Evolutionary conservation across 2,113 vertebrate genomes (phyloP).

Genomic region (Carassius carassius): DNA sequence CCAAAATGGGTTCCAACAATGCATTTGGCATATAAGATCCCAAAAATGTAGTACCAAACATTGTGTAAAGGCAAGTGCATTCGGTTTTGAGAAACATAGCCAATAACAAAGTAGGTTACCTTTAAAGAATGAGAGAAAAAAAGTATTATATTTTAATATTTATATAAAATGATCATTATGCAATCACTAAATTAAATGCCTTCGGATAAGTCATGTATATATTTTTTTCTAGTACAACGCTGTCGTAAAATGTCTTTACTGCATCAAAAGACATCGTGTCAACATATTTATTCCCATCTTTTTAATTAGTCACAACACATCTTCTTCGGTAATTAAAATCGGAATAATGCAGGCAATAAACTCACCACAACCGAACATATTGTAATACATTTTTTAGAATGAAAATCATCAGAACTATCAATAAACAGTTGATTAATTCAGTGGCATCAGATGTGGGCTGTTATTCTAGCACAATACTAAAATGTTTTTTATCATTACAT

Average conservation of each 20-base stretch:
- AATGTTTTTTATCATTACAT: background rate
- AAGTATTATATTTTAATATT: too few relatives aligned
- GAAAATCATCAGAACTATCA: background rate
- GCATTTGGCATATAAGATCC: background rate
- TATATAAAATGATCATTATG: too few relatives aligned
- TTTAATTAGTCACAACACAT: background rate
- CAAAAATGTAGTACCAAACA: background rate
- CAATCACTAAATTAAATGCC: too few relatives aligned
- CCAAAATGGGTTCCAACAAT: background rate
- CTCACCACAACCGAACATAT: background rate
- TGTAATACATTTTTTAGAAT: background rate
- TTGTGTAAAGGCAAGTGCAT: background rate
- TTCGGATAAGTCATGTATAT: too few relatives aligned
- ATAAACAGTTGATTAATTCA: background rate
- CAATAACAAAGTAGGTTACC: background rate
- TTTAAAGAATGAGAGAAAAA: background rate
- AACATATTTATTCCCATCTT: background rate
- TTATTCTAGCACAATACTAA: background rate
- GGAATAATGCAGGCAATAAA: background rate
- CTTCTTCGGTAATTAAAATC: background rate
- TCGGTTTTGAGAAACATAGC: background rate
- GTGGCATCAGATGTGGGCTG: background rate
- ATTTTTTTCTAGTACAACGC: background rate
- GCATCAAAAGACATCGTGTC: background rate
- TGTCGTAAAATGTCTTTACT: background rate